Conservation (phyloP, 2,113 vertebrate genomes). For the Lutjanus erythropterus region DNA sequence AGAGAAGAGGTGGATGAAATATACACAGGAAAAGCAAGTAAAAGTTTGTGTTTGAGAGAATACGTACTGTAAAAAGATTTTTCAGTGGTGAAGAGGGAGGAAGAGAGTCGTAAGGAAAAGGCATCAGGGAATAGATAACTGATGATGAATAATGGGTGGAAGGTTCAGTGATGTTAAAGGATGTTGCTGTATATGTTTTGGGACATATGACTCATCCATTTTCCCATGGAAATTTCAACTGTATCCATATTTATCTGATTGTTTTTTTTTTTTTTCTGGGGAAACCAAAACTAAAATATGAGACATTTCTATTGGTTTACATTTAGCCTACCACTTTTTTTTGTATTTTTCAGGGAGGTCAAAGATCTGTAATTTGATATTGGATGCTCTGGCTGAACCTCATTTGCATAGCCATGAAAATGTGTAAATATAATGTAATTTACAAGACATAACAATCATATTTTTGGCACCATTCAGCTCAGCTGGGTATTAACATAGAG, state of each 20-base stretch:
- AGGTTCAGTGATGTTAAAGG: conserved; percentile 5
- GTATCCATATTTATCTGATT: background rate
- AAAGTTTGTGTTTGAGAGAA: too few species aligned
- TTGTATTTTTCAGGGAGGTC: background rate
- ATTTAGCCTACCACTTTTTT: background rate
- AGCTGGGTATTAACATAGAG: background rate
- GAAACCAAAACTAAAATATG: too few species aligned
- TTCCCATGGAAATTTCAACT: background rate
- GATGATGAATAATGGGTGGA: background rate
- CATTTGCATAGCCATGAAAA: background rate
- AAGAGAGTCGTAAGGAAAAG: background rate
- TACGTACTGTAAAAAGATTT: background rate
- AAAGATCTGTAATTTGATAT: background rate
- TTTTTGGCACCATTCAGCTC: background rate
- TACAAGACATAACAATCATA: background rate
- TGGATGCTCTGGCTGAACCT: background rate
- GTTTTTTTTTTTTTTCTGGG: too few species aligned
- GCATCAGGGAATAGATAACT: background rate
- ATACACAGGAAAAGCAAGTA: too few species aligned
- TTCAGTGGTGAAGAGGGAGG: background rate
- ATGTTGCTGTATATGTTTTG: background rate
- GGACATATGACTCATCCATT: background rate
- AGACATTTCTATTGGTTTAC: background rate
- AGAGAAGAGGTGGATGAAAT: too few species aligned
- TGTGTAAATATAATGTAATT: background rate